phyloP scores from a whole-genome alignment of 2,888 invertebrate species.

The Drosophila melanocephala region DNA sequence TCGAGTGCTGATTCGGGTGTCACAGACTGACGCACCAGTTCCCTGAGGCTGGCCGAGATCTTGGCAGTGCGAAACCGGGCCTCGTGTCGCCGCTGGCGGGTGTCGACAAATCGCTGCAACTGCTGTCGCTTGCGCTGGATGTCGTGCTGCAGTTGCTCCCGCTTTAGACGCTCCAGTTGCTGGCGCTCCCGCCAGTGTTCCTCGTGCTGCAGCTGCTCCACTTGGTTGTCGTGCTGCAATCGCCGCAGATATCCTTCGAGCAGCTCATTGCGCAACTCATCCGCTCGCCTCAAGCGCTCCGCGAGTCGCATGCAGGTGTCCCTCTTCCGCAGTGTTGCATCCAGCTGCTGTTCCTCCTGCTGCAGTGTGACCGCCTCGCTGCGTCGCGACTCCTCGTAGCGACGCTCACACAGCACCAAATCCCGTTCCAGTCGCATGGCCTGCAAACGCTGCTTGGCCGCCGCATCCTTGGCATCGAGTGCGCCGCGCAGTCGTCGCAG shows the following conservation, averaged over 20 bases:
- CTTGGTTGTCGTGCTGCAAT: slow-evolving; percentile 83
- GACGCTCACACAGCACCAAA: slow-evolving; percentile 77
- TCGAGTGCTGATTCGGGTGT: slow-evolving; percentile 79
- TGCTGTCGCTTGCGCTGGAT: slow-evolving; percentile 82
- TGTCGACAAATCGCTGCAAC: slow-evolving; percentile 81
- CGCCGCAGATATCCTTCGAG: slow-evolving; percentile 82
- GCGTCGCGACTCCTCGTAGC: slow-evolving; percentile 82
- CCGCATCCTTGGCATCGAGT: slow-evolving; percentile 81
- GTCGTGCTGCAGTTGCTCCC: slow-evolving; percentile 77
- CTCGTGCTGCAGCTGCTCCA: slow-evolving; percentile 83
- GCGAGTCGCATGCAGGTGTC: slow-evolving; percentile 82
- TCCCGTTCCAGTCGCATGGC: slow-evolving; percentile 80
- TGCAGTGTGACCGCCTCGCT: slow-evolving; percentile 80
- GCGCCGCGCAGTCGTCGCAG: slow-evolving; percentile 78
- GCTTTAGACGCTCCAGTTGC: slow-evolving; percentile 76
- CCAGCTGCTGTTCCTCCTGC: slow-evolving; percentile 83
- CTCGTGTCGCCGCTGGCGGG: slow-evolving; percentile 77
- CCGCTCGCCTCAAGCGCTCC: slow-evolving; percentile 83
- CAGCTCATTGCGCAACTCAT: slow-evolving; percentile 77
- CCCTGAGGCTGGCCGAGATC: slow-evolving; percentile 84
- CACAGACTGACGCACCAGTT: slow-evolving; percentile 84
- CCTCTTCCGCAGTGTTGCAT: slow-evolving; percentile 81
- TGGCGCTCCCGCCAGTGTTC: slow-evolving; percentile 84
- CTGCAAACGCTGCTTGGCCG: slow-evolving; percentile 80
- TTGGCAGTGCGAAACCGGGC: slow-evolving; percentile 83